Evolutionary conservation across 1,140 invertebrate genomes (phyloP), one percentile per base, ranked within the genome.

Genomic region (Drosophila funebris): DNA sequence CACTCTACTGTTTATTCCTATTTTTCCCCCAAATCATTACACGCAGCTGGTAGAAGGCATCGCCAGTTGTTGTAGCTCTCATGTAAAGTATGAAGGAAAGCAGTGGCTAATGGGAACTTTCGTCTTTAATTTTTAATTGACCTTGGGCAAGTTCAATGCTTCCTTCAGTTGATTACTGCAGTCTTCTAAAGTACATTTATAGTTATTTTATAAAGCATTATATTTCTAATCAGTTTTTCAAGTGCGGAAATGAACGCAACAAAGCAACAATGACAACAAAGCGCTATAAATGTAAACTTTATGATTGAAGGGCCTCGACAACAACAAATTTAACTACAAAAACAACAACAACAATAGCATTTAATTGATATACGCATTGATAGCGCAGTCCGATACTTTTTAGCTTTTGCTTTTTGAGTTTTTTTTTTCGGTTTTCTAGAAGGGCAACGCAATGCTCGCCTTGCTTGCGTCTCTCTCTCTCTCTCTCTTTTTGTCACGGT

Each of bases 321-420:
- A 50, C 73, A 75, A 54, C 43, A 72, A 33, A 29, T 70, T 63
- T 36, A 52, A 41, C 73, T 72, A 54, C 37, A 72, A 33, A 18
- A 70, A 9, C 20, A 54, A 54, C 39, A 80, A 37, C 57, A 61
- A 61, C 4, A 61, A 50, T 46, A 16, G 22, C 22, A 72, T 64
- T 78, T 74, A 83, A 82, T 83, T 83, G 79, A 83, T 83, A 83
- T 78, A 83, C 63, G 60, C 78, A 83, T 82, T 82, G 78, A 82
- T 83, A 82, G 79, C 74, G 57, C 39, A 56, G 63, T 52, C 27
- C 37, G 22, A 58, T 48, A 58, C 16, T 57, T 67, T 72, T 57
- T 9, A 14, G 31, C 24, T 63, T 46, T 66, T 31, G 50, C 43
- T 61, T 33, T 66, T 66, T 20, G 16, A 24, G n/a, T n/a, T n/a